Conservation (phyloP, 2,797 vertebrate species). For the Pyrocephalus nanus region DNA sequence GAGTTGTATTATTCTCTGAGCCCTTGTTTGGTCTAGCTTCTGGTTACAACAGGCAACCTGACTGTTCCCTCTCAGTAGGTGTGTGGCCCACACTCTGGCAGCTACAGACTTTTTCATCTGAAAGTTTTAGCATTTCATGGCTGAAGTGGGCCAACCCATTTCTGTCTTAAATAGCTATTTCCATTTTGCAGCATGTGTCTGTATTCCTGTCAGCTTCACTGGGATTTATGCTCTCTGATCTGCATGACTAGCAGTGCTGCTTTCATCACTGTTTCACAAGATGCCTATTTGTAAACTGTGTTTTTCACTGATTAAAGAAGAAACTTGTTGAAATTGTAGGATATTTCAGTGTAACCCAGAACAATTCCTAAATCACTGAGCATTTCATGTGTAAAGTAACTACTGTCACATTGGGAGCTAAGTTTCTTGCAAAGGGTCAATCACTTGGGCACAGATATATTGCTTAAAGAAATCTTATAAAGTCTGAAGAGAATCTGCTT, state of each 20-base stretch:
- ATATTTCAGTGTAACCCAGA: background rate
- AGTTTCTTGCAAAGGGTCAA: background rate
- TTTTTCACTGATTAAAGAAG: constrained; percentile 5
- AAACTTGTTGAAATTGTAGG: background rate
- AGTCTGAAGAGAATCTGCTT: background rate
- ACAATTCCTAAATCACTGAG: background rate
- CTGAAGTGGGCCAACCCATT: background rate
- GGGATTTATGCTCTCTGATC: background rate
- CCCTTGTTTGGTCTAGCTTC: background rate
- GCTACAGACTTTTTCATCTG: background rate
- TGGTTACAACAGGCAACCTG: background rate
- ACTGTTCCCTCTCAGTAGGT: background rate
- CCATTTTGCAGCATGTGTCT: background rate
- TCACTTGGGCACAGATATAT: background rate
- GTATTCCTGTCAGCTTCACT: background rate
- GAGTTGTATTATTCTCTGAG: background rate
- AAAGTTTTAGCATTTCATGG: background rate
- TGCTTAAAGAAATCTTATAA: background rate
- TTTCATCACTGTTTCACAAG: background rate
- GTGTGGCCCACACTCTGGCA: background rate
- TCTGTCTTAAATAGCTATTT: background rate
- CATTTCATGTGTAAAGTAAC: background rate
- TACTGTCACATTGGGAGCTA: background rate
- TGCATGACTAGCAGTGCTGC: background rate
- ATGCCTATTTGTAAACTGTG: background rate